A percentile compares a stretch with the other conserved stretches of the same genome.
phyloP scores from a whole-genome alignment of 2,888 invertebrate genomes.

The Masnerella sp. region DNA sequence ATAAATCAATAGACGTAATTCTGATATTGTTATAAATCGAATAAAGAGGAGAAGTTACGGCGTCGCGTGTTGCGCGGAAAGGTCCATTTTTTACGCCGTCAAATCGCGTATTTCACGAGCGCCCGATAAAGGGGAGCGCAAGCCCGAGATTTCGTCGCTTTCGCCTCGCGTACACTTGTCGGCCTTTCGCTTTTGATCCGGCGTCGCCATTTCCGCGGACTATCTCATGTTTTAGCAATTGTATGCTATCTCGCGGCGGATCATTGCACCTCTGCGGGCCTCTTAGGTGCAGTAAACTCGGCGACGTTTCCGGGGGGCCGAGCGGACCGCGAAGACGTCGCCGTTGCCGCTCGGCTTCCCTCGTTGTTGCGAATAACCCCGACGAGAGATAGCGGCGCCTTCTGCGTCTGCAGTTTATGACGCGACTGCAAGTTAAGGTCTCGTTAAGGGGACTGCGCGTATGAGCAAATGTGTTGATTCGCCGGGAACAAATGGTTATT shows the following conservation, averaged over 20 bases:
- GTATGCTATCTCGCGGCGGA: constrained; percentile 70
- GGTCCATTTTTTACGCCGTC: constrained; percentile 36
- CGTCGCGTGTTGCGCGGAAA: constrained; percentile 14
- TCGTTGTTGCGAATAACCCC: constrained; percentile 73
- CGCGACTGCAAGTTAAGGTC: constrained; percentile 72
- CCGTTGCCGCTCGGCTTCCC: constrained; percentile 66
- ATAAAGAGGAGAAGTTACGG: constrained; percentile 48
- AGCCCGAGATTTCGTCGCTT: constrained; percentile 41
- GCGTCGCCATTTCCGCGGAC: constrained; percentile 47
- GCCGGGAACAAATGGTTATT: constrained; percentile 42
- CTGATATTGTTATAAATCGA: constrained; percentile 54
- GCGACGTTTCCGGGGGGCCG: constrained; percentile 53
- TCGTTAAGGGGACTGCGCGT: constrained; percentile 67
- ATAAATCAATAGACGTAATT: constrained; percentile 49
- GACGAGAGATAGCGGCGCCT: constrained; percentile 65
- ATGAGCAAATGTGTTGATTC: constrained; percentile 52
- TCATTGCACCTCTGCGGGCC: constrained; percentile 73
- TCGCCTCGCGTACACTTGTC: constrained; percentile 34
- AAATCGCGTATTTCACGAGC: constrained; percentile 41
- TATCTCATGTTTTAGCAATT: constrained; percentile 69
- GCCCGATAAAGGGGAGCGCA: constrained; percentile 16
- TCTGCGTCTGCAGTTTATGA: constrained; percentile 74
- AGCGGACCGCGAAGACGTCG: constrained; percentile 35
- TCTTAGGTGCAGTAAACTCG: constrained; percentile 74
- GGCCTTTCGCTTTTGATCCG: constrained; percentile 40